Evolutionary conservation across 2,888 invertebrate species (phyloP), one percentile per base, ranked within the genome.

Genomic region (Dasysyrphus albostriatus): DNA sequence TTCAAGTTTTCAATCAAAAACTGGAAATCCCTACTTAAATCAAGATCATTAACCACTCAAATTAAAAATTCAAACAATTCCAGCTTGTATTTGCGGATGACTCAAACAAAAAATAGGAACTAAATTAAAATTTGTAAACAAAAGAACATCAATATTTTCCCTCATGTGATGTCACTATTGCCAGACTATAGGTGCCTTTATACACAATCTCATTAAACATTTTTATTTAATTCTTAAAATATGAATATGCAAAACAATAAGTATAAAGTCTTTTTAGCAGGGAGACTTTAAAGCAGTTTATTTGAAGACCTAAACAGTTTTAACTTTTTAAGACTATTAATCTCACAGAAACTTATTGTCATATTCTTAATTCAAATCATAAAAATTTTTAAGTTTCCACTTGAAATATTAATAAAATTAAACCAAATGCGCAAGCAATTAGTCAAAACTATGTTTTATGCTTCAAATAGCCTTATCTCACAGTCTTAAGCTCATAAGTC

Each of bases 361-460:
- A 69, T 67, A 10, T 47, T 42, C 14, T 29, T 19, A 59, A 29
- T 51, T 58, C 24, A 6, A 51, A 24, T 3, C 16, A 19, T 49
- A 29, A 7, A 72, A 81, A 59, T 3, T 0, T 19, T 59, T 39
- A 8, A 14, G 19, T 83, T 83, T 87, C 83, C 87, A 87, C 65
- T 61, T 79, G 78, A 78, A 56, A 44, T 78, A 78, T 78, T 78
- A 61, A 44, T 44, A 51, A 74, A 82, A 77, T 54, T 67, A 67
- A 37, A 34, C 58, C 44, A 70, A 72, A 83, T 83, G 65, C 49
- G 9, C 59, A 42, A 59, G 65, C 63, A 83, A 87, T 79, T 83
- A 82, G 58, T 39, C 7, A 32, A 37, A 42, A 34, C 16, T 54
- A 67, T 34, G 58, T 58, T 65, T 59, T 44, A 10, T 58, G 32